Percentiles rank a stretch among this genome's conserved stretches.
Conservation (phyloP, 1,140 invertebrate genomes). For the Eurosta solidaginis region DNA sequence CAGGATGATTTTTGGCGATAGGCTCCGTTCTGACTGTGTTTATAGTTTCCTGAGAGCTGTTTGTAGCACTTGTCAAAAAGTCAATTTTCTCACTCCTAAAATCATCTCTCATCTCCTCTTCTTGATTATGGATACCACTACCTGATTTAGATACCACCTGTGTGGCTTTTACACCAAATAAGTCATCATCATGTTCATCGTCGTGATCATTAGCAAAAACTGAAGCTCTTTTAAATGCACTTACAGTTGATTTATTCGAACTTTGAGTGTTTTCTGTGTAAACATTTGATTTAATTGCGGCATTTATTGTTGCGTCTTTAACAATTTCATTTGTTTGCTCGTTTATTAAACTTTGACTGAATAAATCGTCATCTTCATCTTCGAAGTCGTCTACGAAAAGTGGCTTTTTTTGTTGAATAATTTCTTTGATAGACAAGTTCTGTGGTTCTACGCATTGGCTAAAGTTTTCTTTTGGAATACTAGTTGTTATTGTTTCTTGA, state of each 20-base stretch:
- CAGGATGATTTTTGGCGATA: no score
- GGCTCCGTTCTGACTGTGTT: no score
- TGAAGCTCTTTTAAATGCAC: not conserved
- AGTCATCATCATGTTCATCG: constrained; percentile 44
- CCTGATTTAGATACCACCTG: not conserved
- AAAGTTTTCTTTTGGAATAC: not conserved
- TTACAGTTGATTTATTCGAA: not conserved
- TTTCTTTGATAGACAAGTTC: not conserved
- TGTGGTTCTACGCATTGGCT: not conserved
- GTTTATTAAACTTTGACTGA: not conserved
- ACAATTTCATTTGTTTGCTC: not conserved
- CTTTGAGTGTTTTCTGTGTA: not conserved
- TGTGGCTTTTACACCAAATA: not conserved
- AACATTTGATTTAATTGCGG: not conserved
- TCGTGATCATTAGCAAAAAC: constrained; percentile 42
- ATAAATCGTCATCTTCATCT: constrained; percentile 14
- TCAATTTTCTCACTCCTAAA: no score
- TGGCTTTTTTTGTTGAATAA: not conserved
- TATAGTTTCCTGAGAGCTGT: no score
- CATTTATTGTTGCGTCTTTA: not conserved
- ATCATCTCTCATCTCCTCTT: no score
- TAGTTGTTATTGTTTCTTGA: not conserved
- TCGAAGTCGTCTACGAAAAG: not conserved
- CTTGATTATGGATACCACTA: not conserved
- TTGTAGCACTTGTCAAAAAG: no score